Evolutionary conservation across 2,797 vertebrate genomes (phyloP).

Genomic region (Gymnothorax javanicus): DNA sequence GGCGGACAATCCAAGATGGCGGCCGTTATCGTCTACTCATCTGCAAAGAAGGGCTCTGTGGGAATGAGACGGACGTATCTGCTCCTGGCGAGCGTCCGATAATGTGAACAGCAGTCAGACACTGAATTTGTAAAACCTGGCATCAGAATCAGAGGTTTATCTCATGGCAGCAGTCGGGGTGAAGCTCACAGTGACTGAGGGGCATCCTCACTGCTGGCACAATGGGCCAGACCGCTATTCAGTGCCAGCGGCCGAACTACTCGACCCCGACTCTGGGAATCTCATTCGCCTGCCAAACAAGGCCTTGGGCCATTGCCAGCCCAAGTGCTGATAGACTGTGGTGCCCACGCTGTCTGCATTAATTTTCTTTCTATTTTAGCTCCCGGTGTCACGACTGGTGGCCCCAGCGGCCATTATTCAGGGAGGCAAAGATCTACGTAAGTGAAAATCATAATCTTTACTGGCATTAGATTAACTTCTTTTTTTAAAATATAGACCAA

Average conservation of each 20-base stretch:
- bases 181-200: not conserved
- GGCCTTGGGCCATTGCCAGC: not conserved
- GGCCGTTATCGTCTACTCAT: not conserved
- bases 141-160: not conserved
- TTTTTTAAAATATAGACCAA: too few relatives aligned
- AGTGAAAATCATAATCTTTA: not conserved
- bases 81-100: not conserved
- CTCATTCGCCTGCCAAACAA: not conserved
- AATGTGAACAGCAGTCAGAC: not conserved
- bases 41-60: not conserved
- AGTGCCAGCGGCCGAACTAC: not conserved
- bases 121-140: not conserved
- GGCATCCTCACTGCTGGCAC: not conserved
- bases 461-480: not conserved
- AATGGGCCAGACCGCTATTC: not conserved
- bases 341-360: not conserved
- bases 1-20: constrained; percentile 18
- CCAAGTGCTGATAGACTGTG: not conserved
- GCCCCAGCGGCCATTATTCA: not conserved
- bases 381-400: not conserved
- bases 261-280: not conserved
- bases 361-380: not conserved
- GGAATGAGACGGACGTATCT: not conserved
- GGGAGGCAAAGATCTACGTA: not conserved
- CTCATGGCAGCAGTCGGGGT: not conserved